Evolutionary conservation across 2,888 invertebrate genomes (phyloP).

Genomic region (Nesidiocoris tenuis): DNA sequence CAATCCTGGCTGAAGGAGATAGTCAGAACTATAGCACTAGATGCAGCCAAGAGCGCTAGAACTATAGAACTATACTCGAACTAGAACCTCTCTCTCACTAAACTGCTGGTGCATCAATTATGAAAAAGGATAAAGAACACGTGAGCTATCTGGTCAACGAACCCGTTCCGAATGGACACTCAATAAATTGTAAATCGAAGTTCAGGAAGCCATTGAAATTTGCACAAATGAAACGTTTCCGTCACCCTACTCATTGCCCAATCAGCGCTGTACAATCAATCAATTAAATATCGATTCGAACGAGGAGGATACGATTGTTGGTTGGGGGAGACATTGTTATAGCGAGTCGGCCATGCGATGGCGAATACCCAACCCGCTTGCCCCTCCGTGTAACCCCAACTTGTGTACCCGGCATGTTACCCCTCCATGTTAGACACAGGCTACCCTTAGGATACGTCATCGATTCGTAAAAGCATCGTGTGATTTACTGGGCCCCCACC

Average conservation of each 20-base stretch:
- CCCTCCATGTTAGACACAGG: too few relatives aligned
- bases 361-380: neutral
- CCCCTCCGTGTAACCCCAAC: too few relatives aligned
- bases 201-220: neutral
- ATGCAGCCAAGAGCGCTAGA: too few relatives aligned
- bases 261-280: neutral
- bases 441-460: neutral
- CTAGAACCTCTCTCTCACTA: too few relatives aligned
- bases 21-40: too few relatives aligned
- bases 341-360: neutral
- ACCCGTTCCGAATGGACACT: too few relatives aligned
- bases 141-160: too few relatives aligned
- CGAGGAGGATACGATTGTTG: too few relatives aligned
- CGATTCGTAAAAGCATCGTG: slow-evolving; percentile 24
- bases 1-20: too few relatives aligned
- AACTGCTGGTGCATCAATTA: too few relatives aligned
- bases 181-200: neutral
- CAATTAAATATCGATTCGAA: neutral
- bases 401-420: neutral
- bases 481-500: slow-evolving; percentile 23
- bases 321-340: neutral
- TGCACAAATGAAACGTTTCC: neutral
- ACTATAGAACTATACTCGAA: too few relatives aligned
- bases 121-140: too few relatives aligned
- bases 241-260: neutral